Conservation (phyloP, 30 jellyfish, hydroid and myxozoan species). For the Hydra vulgaris region DNA sequence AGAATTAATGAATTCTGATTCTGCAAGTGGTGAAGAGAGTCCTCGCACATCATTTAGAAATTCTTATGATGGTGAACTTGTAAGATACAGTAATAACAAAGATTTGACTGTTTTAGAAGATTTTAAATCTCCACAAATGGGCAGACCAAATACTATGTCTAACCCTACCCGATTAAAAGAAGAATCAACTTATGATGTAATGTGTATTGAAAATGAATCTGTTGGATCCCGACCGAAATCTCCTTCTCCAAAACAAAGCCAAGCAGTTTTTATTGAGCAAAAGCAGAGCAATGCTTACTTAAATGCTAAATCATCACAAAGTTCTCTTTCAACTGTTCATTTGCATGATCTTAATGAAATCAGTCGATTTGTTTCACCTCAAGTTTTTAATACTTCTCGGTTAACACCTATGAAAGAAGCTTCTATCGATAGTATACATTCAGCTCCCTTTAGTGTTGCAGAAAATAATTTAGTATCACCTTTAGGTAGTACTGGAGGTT, state of each 20-base stretch:
- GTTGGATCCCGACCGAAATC: slow-evolving; percentile 32
- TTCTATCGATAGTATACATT: slow-evolving; percentile 15
- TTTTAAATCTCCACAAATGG: slow-evolving; percentile 16
- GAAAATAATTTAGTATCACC: slow-evolving; percentile 8
- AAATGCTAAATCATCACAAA: slow-evolving; percentile 18
- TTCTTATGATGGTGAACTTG: slow-evolving; percentile 21
- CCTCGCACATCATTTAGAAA: background rate
- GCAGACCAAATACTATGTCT: slow-evolving; percentile 17
- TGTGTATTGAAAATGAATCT: slow-evolving; percentile 8
- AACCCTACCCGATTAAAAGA: slow-evolving; percentile 12
- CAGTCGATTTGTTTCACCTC: slow-evolving; percentile 14
- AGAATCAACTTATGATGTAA: slow-evolving; percentile 17
- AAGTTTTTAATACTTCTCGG: background rate
- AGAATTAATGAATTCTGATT: slow-evolving; percentile 11
- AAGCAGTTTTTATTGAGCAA: background rate
- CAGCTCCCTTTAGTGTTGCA: background rate
- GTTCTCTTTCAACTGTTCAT: slow-evolving; percentile 29
- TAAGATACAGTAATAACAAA: slow-evolving; percentile 16
- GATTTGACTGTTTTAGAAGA: slow-evolving; percentile 21
- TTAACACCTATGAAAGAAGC: slow-evolving; percentile 21
- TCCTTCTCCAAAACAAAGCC: slow-evolving; percentile 22
- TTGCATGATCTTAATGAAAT: slow-evolving; percentile 26
- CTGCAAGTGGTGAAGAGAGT: background rate
- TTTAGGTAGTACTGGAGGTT: slow-evolving; percentile 9
- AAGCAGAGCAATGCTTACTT: background rate